Evolutionary conservation across 2,113 vertebrate species (phyloP).

Genomic region (Turdus rufiventris): DNA sequence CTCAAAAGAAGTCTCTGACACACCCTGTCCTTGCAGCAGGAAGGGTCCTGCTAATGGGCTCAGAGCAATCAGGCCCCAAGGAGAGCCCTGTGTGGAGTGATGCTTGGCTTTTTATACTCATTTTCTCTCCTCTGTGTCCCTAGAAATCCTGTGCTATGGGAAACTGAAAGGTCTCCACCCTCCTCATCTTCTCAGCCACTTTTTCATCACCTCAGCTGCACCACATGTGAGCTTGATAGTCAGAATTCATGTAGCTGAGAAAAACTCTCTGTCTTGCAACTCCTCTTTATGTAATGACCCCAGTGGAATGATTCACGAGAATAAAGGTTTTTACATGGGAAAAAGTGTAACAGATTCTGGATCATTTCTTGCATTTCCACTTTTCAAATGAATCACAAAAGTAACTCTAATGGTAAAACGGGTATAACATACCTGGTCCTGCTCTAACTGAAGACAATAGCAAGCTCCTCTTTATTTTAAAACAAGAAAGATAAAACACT

Average conservation of each 20-base stretch:
- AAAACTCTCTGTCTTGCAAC: neutral
- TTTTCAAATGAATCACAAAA: neutral
- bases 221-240: neutral
- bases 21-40: neutral
- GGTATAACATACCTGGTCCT: neutral
- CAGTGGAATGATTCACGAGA: neutral
- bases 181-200: conserved; percentile 9
- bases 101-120: neutral
- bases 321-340: conserved; percentile 8
- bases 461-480: neutral
- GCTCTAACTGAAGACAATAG: neutral
- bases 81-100: neutral
- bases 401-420: neutral
- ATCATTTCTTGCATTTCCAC: neutral
- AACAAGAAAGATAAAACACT: neutral
- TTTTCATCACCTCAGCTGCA: neutral
- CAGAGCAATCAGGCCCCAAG: neutral
- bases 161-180: conserved; percentile 25
- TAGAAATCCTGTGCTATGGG: neutral
- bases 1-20: neutral
- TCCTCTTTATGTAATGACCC: conserved; percentile 12
- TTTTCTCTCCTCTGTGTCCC: neutral
- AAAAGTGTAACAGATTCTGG: neutral
- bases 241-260: neutral
- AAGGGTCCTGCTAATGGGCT: neutral